Percentiles rank a stretch among this genome's conserved stretches.
phyloP scores from a whole-genome alignment of 2,888 invertebrate species.

The Matsumyia berberina region DNA sequence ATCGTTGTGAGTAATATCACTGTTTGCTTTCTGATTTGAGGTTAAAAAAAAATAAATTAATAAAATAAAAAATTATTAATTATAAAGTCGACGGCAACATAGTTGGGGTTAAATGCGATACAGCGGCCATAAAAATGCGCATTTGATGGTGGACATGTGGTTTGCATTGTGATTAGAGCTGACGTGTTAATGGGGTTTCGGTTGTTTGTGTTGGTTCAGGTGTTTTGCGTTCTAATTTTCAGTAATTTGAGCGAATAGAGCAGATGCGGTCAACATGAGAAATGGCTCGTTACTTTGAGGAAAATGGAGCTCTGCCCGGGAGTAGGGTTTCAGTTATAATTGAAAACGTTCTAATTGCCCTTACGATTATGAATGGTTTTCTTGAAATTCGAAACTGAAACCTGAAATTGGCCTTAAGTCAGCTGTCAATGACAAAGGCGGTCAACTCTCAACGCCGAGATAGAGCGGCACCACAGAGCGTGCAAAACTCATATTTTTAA shows the following conservation, averaged over 20 bases:
- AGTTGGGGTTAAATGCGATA: slow-evolving; percentile 21
- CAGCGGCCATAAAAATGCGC: slow-evolving; percentile 38
- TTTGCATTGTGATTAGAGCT: slow-evolving; percentile 40
- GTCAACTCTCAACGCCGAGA: too few relatives aligned
- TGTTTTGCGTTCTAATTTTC: slow-evolving; percentile 31
- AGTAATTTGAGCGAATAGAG: background rate
- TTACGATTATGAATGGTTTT: too few relatives aligned
- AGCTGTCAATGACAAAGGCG: too few relatives aligned
- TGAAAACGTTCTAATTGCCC: too few relatives aligned
- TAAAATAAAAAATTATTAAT: slow-evolving; percentile 2
- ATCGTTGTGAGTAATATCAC: background rate
- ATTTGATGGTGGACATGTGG: slow-evolving; percentile 37
- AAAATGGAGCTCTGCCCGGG: too few relatives aligned
- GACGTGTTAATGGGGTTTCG: slow-evolving; percentile 42
- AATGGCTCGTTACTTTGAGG: background rate
- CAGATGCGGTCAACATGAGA: background rate
- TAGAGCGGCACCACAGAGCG: too few relatives aligned
- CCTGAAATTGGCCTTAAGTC: background rate
- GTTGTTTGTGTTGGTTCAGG: slow-evolving; percentile 25
- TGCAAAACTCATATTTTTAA: too few relatives aligned
- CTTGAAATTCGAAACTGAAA: too few relatives aligned
- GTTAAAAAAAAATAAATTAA: background rate
- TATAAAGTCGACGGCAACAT: background rate
- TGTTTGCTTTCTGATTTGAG: slow-evolving; percentile 7
- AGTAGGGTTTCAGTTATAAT: too few relatives aligned